Evolutionary conservation across 2,888 invertebrate genomes (phyloP), one percentile per base, ranked within the genome.

Genomic region (Trachelus tabidus): DNA sequence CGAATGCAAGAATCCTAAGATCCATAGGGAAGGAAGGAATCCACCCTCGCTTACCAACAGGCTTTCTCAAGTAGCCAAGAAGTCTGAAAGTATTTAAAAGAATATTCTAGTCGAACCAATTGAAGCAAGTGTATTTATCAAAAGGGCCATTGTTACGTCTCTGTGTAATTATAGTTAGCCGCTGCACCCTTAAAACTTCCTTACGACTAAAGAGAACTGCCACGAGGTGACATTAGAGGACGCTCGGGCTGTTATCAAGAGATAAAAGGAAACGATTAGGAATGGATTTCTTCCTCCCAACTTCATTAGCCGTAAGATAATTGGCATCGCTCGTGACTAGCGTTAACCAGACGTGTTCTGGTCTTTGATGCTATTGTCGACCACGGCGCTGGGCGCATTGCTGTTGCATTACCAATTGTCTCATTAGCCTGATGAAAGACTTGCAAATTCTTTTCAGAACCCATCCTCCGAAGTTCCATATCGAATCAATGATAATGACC

Each of bases 301-400:
- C 76, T 80, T 82, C 83, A 81, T 81, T 80, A 82, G 80, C 78
- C 34, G 56, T 73, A 34, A 77, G 79, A 81, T 83, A 82, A 83
- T 82, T 83, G 79, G 76, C 75, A 73, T 73, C 69, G 77, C 78
- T 78, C 81, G 81, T 82, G 82, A 81, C 80, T 79, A 73, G 81
- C 76, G 73, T 78, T 81, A 79, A 75, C 75, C 78, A 82, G 80
- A 79, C 40, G 31, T 33, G 56, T 35, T 74, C 75, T 74, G 78
- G 76, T 82, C 81, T 81, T 82, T 82, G 82, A 81, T 79, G 81
- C 80, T 75, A 69, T 75, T 35, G 68, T 78, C 79, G 78, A 79
- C 76, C 79, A 76, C 75, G 35, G 34, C 34, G 34, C 34, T 11
- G 11, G 77, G 77, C 15, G 40, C 40, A 40, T 15, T 40, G 15